phyloP scores from a whole-genome alignment of 2,113 vertebrate genomes.

The Oxyruncus cristatus region DNA sequence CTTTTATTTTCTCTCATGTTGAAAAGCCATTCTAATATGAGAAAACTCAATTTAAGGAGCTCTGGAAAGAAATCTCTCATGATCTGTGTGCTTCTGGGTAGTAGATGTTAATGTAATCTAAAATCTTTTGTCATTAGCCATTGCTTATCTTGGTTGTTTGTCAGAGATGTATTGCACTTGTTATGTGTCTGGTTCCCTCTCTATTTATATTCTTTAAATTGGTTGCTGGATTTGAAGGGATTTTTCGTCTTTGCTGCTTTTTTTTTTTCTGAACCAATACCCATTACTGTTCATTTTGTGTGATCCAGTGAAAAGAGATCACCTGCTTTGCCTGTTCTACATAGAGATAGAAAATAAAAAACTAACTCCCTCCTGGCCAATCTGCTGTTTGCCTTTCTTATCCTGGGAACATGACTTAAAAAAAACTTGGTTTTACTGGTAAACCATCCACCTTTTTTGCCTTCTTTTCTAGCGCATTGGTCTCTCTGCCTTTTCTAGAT shows the following conservation, averaged over 20 bases:
- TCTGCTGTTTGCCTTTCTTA: neutral
- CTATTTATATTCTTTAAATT: slow-evolving; percentile 3
- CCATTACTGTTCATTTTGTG: neutral
- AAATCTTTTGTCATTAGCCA: slow-evolving; percentile 15
- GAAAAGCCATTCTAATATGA: neutral
- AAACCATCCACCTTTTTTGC: neutral
- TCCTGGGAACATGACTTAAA: neutral
- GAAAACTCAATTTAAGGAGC: slow-evolving; percentile 5
- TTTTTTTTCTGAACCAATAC: neutral
- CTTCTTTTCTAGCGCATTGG: neutral
- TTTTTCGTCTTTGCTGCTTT: neutral
- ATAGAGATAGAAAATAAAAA: neutral
- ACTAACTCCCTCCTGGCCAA: neutral
- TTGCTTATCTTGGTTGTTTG: neutral
- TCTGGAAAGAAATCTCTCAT: neutral
- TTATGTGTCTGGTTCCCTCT: neutral
- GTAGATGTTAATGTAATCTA: slow-evolving; percentile 24
- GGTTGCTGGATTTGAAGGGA: neutral
- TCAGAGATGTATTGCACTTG: neutral
- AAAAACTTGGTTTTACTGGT: neutral
- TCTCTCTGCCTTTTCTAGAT: neutral
- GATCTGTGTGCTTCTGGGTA: neutral
- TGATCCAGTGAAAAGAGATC: neutral
- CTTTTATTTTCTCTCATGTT: neutral
- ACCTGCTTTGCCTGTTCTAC: neutral